Conservation (phyloP, 2,888 invertebrate genomes). For the Gibbula magus region DNA sequence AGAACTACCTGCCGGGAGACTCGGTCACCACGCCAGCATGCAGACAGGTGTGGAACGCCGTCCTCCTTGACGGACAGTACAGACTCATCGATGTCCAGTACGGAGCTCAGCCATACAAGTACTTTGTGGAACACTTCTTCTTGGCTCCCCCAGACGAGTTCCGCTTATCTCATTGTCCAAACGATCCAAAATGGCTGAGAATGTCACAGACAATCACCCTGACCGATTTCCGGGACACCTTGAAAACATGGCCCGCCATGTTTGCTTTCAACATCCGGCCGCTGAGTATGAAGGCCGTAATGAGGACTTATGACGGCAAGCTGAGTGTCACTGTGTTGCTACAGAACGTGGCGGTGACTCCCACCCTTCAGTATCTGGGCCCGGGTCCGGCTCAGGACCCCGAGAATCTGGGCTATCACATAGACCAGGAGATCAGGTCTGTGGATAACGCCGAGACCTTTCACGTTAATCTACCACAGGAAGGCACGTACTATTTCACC, state of each 20-base stretch:
- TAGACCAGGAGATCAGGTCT: constrained; percentile 63
- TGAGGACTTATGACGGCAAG: constrained; percentile 62
- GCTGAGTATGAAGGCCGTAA: constrained; percentile 61
- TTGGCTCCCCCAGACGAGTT: constrained; percentile 63
- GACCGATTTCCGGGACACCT: constrained; percentile 55
- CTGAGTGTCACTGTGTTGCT: constrained; percentile 63
- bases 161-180: constrained; percentile 62
- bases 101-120: constrained; percentile 59
- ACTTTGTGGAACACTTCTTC: constrained; percentile 62
- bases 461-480: constrained; percentile 62
- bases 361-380: constrained; percentile 62
- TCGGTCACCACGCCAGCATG: constrained; percentile 45
- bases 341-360: constrained; percentile 62
- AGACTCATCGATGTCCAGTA: constrained; percentile 58
- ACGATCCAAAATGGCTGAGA: constrained; percentile 60
- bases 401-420: constrained; percentile 55
- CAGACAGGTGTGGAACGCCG: constrained; percentile 62
- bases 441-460: constrained; percentile 66
- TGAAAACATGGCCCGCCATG: constrained; percentile 67
- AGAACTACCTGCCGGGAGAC: constrained; percentile 60
- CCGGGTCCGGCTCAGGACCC: constrained; percentile 58
- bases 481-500: constrained; percentile 66
- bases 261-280: constrained; percentile 66
- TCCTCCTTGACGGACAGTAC: constrained; percentile 57
- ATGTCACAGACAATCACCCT: constrained; percentile 57